A percentile compares a stretch with the other conserved stretches of the same genome.
Evolutionary conservation across 2,797 vertebrate genomes (phyloP).

Genomic region (Myiotriccus ornatus): DNA sequence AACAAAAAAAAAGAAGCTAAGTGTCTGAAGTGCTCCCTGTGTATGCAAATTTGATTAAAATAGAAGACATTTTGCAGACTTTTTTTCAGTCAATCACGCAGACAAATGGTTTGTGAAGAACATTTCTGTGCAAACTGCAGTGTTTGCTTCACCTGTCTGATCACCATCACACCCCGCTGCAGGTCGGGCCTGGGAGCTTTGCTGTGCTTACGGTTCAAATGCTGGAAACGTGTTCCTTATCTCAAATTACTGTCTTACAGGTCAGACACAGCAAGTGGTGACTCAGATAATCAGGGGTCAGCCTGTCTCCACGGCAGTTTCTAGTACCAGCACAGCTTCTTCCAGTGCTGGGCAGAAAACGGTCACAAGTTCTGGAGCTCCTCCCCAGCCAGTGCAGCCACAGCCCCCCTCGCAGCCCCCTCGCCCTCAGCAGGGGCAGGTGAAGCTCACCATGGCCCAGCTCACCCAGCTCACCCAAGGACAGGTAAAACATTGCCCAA

Average conservation of each 20-base stretch:
- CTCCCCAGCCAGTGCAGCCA: conserved; percentile 66
- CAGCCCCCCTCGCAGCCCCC: conserved; percentile 68
- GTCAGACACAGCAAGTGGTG: conserved; percentile 90
- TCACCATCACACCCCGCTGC: neutral
- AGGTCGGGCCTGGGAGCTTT: neutral
- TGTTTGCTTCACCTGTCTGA: neutral
- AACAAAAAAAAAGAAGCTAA: neutral
- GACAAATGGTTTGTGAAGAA: neutral
- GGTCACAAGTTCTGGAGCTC: conserved; percentile 63
- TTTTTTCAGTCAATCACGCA: neutral
- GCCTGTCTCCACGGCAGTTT: conserved; percentile 87
- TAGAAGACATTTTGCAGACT: neutral
- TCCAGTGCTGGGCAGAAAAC: conserved; percentile 79
- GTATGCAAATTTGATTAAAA: neutral
- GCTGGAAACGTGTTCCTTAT: neutral
- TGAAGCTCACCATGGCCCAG: conserved; percentile 94
- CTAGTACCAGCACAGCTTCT: conserved; percentile 80
- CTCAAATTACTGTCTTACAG: conserved; percentile 54
- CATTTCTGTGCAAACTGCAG: neutral
- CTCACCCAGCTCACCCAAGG: conserved; percentile 92
- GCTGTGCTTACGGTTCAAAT: neutral
- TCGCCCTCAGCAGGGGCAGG: conserved; percentile 88
- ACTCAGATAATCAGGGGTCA: conserved; percentile 95
- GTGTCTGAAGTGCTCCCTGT: neutral
- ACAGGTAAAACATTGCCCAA: conserved; percentile 77